Base-by-base conservation (phyloP, 1,140 invertebrate genomes). In the Drosophila sproati region DNA sequence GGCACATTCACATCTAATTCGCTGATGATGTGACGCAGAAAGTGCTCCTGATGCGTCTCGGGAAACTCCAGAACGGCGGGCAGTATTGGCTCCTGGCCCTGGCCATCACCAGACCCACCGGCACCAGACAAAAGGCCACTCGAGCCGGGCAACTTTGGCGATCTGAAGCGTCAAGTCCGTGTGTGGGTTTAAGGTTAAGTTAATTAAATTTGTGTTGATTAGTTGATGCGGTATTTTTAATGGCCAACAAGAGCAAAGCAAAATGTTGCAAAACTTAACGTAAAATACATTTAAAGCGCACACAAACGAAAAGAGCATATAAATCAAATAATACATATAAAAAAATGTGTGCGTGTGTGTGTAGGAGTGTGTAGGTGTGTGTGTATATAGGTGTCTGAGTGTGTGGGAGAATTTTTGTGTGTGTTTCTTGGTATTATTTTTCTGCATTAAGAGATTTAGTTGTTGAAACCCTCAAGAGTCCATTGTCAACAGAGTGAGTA, bases 51-150 rank as follows among this genome's bases (percentile, higher is more conserved):
- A 10, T 96, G 97, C 69, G 98, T 98, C 93, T 99, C 98, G 29
- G 98, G 96, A 90, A 99, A 98, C 93, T 99, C 98, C 68, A 99
- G 92, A 12, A 98, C 97, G 4, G 98, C 98, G 10, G 98, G 98
- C 72, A 99, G 94, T 76, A 98, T 98, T 39, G 98, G 96, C 93
- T 98, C 98, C 73, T 96, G 95, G 32, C 96, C 96, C 59, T 92
- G 91, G 47, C 68, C 76, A 35, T 79, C 73, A 5, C 37, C 74
- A 31, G 81, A 81, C 31, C 85, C 85, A 29, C 80, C 82, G 39
- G 54, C 48, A 10, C 81, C 77, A 51, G 71, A 57, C 63, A 89
- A 45, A n/a, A 78, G 50, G 3, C 85, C 77, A 5, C 70, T 70
- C 5, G 81, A 57, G 29, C 85, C 81, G 2, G 90, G 78, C 80